These are phyloP conservation scores for Chaetodon trifasciatus DNA, from an alignment of 2,797 vertebrate species.

Conservation along the genomic window DNA sequence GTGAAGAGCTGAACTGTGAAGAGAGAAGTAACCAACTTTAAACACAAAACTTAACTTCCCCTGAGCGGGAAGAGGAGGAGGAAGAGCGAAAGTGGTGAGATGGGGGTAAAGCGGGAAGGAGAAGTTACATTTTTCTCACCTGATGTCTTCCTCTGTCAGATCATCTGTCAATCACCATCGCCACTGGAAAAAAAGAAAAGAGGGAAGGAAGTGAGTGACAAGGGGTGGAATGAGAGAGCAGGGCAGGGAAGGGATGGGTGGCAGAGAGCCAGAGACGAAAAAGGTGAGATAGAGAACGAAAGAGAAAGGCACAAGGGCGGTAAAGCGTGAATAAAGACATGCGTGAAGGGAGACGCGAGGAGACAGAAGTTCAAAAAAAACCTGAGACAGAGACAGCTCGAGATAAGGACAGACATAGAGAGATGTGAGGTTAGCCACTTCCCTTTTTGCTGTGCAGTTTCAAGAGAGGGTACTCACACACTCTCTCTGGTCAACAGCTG, in stretches of 20 bases:
- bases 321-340: slow-evolving; percentile 66
- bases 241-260: slow-evolving; percentile 42
- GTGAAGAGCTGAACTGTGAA: slow-evolving; percentile 40
- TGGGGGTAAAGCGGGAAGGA: slow-evolving; percentile 31
- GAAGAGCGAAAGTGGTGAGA: neutral
- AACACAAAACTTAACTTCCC: slow-evolving; percentile 49
- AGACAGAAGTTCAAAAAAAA: slow-evolving; percentile 37
- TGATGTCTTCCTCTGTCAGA: slow-evolving; percentile 84
- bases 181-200: slow-evolving; percentile 61
- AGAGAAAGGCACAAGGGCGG: slow-evolving; percentile 52
- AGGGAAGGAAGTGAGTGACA: slow-evolving; percentile 62
- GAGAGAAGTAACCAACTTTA: slow-evolving; percentile 59
- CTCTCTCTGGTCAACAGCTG: slow-evolving; percentile 54
- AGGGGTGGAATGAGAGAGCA: slow-evolving; percentile 45
- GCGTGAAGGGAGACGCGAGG: slow-evolving; percentile 39
- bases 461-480: slow-evolving; percentile 51
- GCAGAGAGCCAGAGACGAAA: slow-evolving; percentile 48
- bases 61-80: slow-evolving; percentile 19
- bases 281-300: slow-evolving; percentile 37
- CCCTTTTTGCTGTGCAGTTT: slow-evolving; percentile 65
- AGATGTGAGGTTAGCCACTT: slow-evolving; percentile 79
- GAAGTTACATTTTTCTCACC: slow-evolving; percentile 78
- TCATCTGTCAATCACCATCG: slow-evolving; percentile 87
- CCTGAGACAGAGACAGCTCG: slow-evolving; percentile 18
- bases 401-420: slow-evolving; percentile 61